Evolutionary conservation across 2,888 invertebrate species (phyloP).

Genomic region (Phytoseiulus persimilis): DNA sequence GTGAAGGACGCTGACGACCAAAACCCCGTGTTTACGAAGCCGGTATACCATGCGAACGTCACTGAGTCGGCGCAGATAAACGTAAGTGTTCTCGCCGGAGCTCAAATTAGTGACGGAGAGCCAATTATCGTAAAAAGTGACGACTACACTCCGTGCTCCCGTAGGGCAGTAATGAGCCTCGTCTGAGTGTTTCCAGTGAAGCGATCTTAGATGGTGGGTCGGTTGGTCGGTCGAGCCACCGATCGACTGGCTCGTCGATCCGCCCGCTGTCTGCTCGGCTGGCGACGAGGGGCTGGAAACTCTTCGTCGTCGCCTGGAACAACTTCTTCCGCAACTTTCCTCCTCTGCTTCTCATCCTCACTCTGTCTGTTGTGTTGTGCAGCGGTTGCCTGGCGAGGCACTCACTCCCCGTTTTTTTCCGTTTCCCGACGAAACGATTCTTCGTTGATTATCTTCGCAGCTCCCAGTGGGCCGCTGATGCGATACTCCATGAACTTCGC

Average conservation of each 20-base stretch:
- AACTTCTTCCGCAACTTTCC: background rate
- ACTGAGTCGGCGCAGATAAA: constrained; percentile 67
- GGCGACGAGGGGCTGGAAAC: background rate
- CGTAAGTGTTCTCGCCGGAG: constrained; percentile 54
- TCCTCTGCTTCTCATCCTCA: background rate
- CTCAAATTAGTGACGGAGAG: background rate
- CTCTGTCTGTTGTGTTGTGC: background rate
- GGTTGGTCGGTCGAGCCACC: too few species aligned
- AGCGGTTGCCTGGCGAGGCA: constrained; percentile 5
- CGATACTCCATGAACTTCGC: background rate
- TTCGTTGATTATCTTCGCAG: constrained; percentile 5
- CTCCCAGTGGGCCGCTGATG: background rate
- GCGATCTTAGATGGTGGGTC: background rate
- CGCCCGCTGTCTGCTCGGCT: background rate
- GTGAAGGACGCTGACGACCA: constrained; percentile 57
- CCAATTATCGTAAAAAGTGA: background rate
- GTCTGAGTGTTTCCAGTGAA: background rate
- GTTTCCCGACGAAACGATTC: background rate
- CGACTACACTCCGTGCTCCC: background rate
- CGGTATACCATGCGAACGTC: constrained; percentile 68
- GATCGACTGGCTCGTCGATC: background rate
- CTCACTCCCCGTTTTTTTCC: background rate
- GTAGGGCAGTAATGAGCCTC: background rate
- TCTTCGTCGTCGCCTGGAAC: background rate
- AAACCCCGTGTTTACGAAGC: constrained; percentile 68